Base-by-base conservation (phyloP, 2,113 vertebrate species). In the Hyla sarda region DNA sequence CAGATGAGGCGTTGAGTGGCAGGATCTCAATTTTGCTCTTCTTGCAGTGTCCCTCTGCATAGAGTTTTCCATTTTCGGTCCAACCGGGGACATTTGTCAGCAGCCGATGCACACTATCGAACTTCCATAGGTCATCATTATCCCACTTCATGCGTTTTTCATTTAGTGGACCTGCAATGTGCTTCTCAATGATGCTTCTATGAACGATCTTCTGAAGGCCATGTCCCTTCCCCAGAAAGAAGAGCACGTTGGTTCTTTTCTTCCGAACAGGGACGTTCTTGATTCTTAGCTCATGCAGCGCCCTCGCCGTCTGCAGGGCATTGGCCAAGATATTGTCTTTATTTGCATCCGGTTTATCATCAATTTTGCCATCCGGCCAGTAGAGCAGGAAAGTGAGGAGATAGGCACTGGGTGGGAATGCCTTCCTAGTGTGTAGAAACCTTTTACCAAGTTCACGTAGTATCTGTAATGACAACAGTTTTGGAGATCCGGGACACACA, bases 301-400 rank as follows among this genome's bases (percentile, higher is more conserved):
- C 89, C 65, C 94, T 91, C 67, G 96, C 62, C 5, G 90, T 90
- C 77, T 94, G 91, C 88, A 95, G 88, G 14, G 95, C 93, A 13
- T 88, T 83, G 28, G 89, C 92, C 0, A 96, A 88, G 67, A 89
- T 93, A 52, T 92, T 88, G 11, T 93, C 93, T 88, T 96, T 95
- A n/a, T 74, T n/a, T 3, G 12, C 21, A 48, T 74, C 72, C 0
- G 12, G 37, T 21, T 85, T 58, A 74, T 88, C 89, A 2, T 83
- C 91, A 87, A 96, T 62, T 30, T 90, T 85, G 28, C 94, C 93
- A 58, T 96, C 96, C 83, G 96, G 96, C 96, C 96, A 96, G 88
- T 94, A 95, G 0, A 96, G 82, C 78, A 97, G 87, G 2, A 94
- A 94, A 16, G 92, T 92, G 76, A 96, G 79, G 85, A 96, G 96